These are phyloP conservation scores for Chromis chromis DNA, from an alignment of 2,797 vertebrate species.

Conservation along the genomic window DNA sequence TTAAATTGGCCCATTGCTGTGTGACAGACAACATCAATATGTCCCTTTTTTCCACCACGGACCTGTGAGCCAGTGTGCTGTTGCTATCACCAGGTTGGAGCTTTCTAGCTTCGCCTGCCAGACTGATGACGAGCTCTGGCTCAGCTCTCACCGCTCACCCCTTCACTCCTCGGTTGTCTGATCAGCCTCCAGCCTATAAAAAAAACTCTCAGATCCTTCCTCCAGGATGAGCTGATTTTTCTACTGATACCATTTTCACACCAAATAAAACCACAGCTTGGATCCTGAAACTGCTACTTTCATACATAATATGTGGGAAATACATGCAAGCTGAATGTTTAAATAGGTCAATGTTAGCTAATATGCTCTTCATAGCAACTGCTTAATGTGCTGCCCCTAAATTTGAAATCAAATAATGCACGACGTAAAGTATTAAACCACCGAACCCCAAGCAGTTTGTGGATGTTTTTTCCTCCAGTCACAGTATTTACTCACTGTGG, in stretches of 20 bases:
- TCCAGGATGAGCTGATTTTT: constrained; percentile 4
- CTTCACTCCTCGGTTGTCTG: background rate
- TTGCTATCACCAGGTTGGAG: constrained; percentile 7
- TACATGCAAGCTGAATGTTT: too few species aligned
- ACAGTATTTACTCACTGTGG: too few species aligned
- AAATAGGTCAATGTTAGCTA: too few species aligned
- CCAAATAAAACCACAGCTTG: background rate
- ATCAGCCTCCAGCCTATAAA: constrained; percentile 1
- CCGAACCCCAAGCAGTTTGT: too few species aligned
- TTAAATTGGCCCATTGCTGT: constrained; percentile 11
- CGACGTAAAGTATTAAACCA: too few species aligned
- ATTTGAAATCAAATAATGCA: too few species aligned
- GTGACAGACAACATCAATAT: constrained; percentile 25
- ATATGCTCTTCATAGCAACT: too few species aligned
- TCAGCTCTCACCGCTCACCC: background rate
- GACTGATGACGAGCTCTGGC: background rate
- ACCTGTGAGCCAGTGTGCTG: constrained; percentile 8
- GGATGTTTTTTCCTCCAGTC: too few species aligned
- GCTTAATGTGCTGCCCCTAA: too few species aligned
- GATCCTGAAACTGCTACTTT: too few species aligned
- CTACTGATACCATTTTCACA: constrained; percentile 6
- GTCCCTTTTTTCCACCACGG: constrained; percentile 6
- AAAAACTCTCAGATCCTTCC: background rate
- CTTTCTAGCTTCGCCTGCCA: background rate
- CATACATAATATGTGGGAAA: background rate